Base-by-base conservation (phyloP, 2,888 invertebrate species). In the Tinea semifulvella region DNA sequence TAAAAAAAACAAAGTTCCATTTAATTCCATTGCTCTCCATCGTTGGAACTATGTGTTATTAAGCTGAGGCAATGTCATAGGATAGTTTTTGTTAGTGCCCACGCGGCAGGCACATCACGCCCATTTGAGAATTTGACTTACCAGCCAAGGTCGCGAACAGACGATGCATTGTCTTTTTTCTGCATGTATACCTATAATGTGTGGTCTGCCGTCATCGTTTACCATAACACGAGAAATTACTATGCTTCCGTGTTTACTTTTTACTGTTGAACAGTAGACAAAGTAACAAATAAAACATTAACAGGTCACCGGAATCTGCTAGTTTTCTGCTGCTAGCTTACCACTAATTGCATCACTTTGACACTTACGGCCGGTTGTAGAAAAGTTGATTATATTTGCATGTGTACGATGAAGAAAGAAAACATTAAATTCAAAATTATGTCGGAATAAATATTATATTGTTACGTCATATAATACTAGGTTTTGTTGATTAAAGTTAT, bases 31-130 rank as follows among this genome's bases (percentile, higher is more conserved):
- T 47, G 19, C 22, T 2, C 19, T 38, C 14, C 3, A 5, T 19
- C 16, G 18, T 42, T 63, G 60, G 66, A 63, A 76, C 76, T 53
- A 42, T 75, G 68, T 73, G 48, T 39, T 7, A 55, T 10, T 53
- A 55, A 60, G 50, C 47, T 47, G 44, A 47, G 47, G 61, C 76
- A 80, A 76, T 75, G 76, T 75, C 74, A 75, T 71, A 76, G 74
- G 74, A 79, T 68, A 80, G 77, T 80, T 79, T 80, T 80, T 79
- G 75, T 70, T 62, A 57, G 67, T 74, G 69, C 79, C 77, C 73
- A 79, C 79, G 60, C 69, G 53, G 52, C 60, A 56, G 54, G 67
- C 51, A 63, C 68, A 71, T 73, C 68, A 45, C 45, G 45, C 45
- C 40, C 44, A 44, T 19, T 19, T 18, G 77, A 77, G 75, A 76